Conservation (phyloP, 2,797 vertebrate genomes). For the Triplophysa bombifrons region DNA sequence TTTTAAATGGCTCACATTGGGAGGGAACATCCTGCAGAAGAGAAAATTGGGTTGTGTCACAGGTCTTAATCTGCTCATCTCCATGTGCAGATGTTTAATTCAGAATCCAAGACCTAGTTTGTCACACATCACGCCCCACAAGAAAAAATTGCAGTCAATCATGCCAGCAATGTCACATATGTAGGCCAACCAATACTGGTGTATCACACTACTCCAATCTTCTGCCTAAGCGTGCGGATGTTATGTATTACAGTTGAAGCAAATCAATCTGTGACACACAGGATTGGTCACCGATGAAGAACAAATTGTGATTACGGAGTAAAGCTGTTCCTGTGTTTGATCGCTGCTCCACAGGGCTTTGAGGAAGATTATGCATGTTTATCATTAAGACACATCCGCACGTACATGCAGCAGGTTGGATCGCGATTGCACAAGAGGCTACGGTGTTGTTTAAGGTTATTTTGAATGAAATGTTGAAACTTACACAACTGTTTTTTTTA, state of each 20-base stretch:
- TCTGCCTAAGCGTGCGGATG: background rate
- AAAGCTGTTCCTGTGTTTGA: slow-evolving; percentile 14
- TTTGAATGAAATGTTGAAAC: slow-evolving; percentile 1
- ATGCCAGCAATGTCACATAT: background rate
- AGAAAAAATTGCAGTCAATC: background rate
- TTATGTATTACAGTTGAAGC: slow-evolving; percentile 13
- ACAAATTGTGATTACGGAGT: slow-evolving; percentile 38
- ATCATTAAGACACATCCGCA: slow-evolving; percentile 14
- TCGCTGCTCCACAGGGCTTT: slow-evolving; percentile 32
- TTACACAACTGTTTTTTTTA: slow-evolving; percentile 2
- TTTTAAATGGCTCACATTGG: slow-evolving; percentile 20
- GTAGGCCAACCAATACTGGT: background rate
- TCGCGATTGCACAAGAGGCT: slow-evolving; percentile 22
- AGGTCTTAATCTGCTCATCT: background rate
- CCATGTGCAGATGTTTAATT: slow-evolving; percentile 6
- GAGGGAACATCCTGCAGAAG: slow-evolving; percentile 40
- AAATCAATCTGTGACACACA: background rate
- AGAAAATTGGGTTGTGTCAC: slow-evolving; percentile 22
- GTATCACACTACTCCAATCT: background rate
- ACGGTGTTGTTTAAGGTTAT: background rate
- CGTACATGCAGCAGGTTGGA: slow-evolving; percentile 2
- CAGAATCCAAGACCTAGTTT: background rate
- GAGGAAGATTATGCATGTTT: slow-evolving; percentile 35
- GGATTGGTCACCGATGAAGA: slow-evolving; percentile 9
- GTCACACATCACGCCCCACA: background rate